Evolutionary conservation across 2,888 invertebrate genomes (phyloP), one percentile per base, ranked within the genome.

Genomic region (Criorhina ranunculi): DNA sequence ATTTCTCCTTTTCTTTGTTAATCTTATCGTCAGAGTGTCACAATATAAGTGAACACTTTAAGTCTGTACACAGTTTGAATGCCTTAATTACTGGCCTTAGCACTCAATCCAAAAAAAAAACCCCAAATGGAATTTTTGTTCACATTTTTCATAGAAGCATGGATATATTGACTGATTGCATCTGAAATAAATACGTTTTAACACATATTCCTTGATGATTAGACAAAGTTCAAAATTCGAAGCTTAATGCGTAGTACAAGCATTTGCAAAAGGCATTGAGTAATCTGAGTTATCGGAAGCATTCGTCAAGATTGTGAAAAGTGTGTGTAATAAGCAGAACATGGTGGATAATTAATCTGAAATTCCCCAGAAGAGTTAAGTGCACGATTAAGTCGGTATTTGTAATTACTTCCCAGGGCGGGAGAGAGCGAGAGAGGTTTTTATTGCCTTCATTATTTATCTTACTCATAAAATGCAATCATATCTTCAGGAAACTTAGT

Each of bases 281-380:
- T 59, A 9, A 12, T 31, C 12, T 8, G 5, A 15, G 8, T 24
- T 24, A 24, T 24, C 24, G 24, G 24, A 24, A 12, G 33, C 35
- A 19, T 17, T n/a, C 17, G 2, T 12, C 1, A 19, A 11, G 24
- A 24, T 57, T 57, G 11, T 12, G 59, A 40, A 8, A 3, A n/a
- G 24, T 24, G 24, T 60, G 29, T 42, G 29, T 11, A 42, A 12
- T 15, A 42, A 40, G n/a, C 40, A 42, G 40, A 49, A 53, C 67
- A 42, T n/a, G 51, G 37, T 24, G 15, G 37, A 29, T 37, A 42
- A 67, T 55, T 67, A 53, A 67, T 53, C n/a, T 33, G 67, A 53
- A 24, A 53, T 53, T 67, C 12, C 17, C 40, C 17, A 42, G 29
- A 53, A 31, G 17, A 64, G 0, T 51, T 51, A 49, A 64, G 24